Conservation (phyloP, 2,888 invertebrate genomes). For the Ecdyonurus torrentis region DNA sequence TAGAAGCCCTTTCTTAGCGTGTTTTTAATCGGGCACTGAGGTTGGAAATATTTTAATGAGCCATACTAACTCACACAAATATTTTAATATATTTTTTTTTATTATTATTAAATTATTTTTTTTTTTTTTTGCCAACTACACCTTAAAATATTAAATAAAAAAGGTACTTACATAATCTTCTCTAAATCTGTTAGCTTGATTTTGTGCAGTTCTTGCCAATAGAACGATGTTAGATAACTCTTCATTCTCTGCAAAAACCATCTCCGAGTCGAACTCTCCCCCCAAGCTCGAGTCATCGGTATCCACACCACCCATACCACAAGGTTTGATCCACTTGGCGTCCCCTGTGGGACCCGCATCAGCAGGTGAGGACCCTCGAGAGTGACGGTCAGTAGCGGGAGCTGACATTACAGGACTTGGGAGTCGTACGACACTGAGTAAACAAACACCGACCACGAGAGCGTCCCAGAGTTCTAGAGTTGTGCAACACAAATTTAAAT, state of each 20-base stretch:
- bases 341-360: background rate
- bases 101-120: too few species aligned
- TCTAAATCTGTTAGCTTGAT: background rate
- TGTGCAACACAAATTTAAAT: background rate
- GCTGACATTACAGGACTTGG: slow-evolving; percentile 23
- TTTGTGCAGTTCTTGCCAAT: background rate
- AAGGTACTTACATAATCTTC: background rate
- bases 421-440: slow-evolving; percentile 24
- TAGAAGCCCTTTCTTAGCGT: too few species aligned
- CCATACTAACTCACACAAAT: too few species aligned
- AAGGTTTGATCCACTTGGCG: slow-evolving; percentile 35
- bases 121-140: too few species aligned
- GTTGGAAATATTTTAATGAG: too few species aligned
- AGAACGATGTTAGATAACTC: background rate
- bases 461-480: slow-evolving; percentile 28
- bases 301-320: slow-evolving; percentile 20
- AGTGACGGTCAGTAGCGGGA: slow-evolving; percentile 17
- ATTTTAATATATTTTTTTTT: too few species aligned
- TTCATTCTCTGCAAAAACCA: background rate
- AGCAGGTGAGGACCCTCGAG: background rate
- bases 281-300: slow-evolving; percentile 5
- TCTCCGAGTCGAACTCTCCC: background rate
- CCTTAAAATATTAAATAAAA: background rate
- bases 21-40: too few species aligned
- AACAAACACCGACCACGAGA: slow-evolving; percentile 26